A percentile compares a stretch with the other conserved stretches of the same genome.
Conservation (phyloP, 2,797 vertebrate genomes). For the Chrosomus eos region DNA sequence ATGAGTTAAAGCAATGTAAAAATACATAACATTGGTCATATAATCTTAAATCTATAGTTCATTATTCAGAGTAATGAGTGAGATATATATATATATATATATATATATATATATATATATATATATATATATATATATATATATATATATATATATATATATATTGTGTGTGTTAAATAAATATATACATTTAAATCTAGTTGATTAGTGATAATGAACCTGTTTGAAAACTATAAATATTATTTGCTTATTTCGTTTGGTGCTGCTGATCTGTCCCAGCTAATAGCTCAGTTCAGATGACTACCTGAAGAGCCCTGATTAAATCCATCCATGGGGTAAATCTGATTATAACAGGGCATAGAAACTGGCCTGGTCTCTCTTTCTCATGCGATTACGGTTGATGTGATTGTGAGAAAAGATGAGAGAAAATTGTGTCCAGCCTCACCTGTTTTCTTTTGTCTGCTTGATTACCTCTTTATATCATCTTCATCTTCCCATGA, state of each 20-base stretch:
- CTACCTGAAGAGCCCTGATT: slow-evolving; percentile 40
- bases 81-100: too few species aligned
- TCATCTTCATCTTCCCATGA: slow-evolving; percentile 18
- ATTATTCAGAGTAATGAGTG: too few species aligned
- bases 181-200: not conserved
- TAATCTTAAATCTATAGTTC: too few species aligned
- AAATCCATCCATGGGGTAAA: slow-evolving; percentile 47
- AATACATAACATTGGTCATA: too few species aligned
- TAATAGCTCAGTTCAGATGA: slow-evolving; percentile 32
- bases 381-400: slow-evolving; percentile 22
- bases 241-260: not conserved
- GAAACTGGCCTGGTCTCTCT: slow-evolving; percentile 4
- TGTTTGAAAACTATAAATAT: not conserved
- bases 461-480: slow-evolving; percentile 37
- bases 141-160: too few species aligned
- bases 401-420: slow-evolving; percentile 48
- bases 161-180: too few species aligned
- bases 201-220: not conserved
- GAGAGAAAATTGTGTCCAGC: slow-evolving; percentile 39
- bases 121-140: too few species aligned
- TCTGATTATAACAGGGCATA: slow-evolving; percentile 40
- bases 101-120: too few species aligned
- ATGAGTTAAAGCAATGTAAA: too few species aligned
- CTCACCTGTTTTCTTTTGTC: slow-evolving; percentile 39
- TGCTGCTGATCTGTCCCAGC: not conserved